Evolutionary conservation across 1,140 invertebrate genomes (phyloP).

Genomic region (Drosophila serrata): DNA sequence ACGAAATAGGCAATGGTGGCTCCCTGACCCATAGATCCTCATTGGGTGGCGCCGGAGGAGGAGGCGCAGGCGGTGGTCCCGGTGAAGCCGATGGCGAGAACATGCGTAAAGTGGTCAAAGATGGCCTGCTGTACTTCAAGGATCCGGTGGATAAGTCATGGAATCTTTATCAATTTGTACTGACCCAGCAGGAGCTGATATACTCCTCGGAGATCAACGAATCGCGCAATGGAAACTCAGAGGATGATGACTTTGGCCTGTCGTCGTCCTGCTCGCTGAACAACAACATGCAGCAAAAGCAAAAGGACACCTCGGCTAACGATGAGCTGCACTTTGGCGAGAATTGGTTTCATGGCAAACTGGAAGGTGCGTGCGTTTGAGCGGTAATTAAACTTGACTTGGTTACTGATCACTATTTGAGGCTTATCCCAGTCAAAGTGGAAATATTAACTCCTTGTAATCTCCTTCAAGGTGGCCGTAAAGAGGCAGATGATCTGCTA

Average conservation of each 20-base stretch:
- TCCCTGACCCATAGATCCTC: slow-evolving; percentile 62
- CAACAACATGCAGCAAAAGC: slow-evolving; percentile 72
- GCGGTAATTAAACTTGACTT: not conserved
- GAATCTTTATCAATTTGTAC: slow-evolving; percentile 98
- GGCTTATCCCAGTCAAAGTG: not conserved
- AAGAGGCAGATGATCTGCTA: slow-evolving; percentile 89
- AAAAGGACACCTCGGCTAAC: slow-evolving; percentile 85
- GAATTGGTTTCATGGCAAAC: slow-evolving; percentile 97
- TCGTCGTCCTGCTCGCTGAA: slow-evolving; percentile 56
- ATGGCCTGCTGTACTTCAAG: slow-evolving; percentile 95
- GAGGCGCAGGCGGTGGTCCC: slow-evolving; percentile 50
- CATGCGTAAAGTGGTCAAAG: slow-evolving; percentile 95
- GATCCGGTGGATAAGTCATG: slow-evolving; percentile 95
- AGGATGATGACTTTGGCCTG: slow-evolving; percentile 86
- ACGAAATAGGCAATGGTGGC: slow-evolving; percentile 86
- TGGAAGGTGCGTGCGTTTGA: slow-evolving; percentile 86
- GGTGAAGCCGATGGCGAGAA: slow-evolving; percentile 89
- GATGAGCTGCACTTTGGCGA: slow-evolving; percentile 97
- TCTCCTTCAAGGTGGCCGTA: slow-evolving; percentile 87
- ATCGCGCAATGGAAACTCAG: slow-evolving; percentile 87
- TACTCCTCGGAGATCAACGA: slow-evolving; percentile 88
- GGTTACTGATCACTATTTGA: not conserved
- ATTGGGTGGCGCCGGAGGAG: slow-evolving; percentile 53
- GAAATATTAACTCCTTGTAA: not conserved
- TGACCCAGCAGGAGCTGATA: slow-evolving; percentile 95